phyloP scores from a whole-genome alignment of 2,888 invertebrate genomes.

The Parnassius smintheus region DNA sequence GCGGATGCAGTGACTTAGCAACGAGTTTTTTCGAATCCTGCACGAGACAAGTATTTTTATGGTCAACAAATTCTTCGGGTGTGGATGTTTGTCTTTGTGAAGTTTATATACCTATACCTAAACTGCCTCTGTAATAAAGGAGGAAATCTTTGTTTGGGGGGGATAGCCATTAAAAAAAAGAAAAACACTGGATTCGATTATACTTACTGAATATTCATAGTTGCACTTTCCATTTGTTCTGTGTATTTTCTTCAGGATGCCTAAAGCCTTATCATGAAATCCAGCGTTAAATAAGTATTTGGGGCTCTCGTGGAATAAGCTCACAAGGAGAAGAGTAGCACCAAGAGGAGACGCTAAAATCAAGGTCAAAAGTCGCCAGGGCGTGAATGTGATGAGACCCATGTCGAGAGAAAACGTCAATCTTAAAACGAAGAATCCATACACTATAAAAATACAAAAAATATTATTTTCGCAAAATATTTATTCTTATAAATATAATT shows the following conservation, averaged over 20 bases:
- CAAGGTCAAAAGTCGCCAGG: slow-evolving; percentile 53
- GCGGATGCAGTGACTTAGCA: too few relatives aligned
- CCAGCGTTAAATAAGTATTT: slow-evolving; percentile 85
- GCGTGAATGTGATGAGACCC: slow-evolving; percentile 44
- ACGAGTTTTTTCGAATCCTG: too few relatives aligned
- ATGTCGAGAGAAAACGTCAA: slow-evolving; percentile 42
- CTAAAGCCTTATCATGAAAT: slow-evolving; percentile 80
- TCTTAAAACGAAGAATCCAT: slow-evolving; percentile 43
- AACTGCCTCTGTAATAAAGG: too few relatives aligned
- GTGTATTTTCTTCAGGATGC: slow-evolving; percentile 80
- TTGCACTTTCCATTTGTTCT: slow-evolving; percentile 65
- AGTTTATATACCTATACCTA: too few relatives aligned
- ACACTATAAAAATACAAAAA: slow-evolving; percentile 2
- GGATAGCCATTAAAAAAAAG: too few relatives aligned
- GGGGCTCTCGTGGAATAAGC: slow-evolving; percentile 85
- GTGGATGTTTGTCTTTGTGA: too few relatives aligned
- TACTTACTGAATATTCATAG: slow-evolving; percentile 38
- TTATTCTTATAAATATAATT: too few relatives aligned
- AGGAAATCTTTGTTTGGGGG: too few relatives aligned
- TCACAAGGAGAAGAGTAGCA: slow-evolving; percentile 75
- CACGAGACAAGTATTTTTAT: too few relatives aligned
- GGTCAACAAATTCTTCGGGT: too few relatives aligned
- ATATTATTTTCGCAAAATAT: too few relatives aligned
- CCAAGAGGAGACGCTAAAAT: slow-evolving; percentile 78
- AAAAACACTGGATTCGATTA: too few relatives aligned